Percentiles rank a stretch among this genome's conserved stretches.
phyloP scores from a whole-genome alignment of 2,888 invertebrate genomes.

The Hermaeophaga mercurialis region DNA sequence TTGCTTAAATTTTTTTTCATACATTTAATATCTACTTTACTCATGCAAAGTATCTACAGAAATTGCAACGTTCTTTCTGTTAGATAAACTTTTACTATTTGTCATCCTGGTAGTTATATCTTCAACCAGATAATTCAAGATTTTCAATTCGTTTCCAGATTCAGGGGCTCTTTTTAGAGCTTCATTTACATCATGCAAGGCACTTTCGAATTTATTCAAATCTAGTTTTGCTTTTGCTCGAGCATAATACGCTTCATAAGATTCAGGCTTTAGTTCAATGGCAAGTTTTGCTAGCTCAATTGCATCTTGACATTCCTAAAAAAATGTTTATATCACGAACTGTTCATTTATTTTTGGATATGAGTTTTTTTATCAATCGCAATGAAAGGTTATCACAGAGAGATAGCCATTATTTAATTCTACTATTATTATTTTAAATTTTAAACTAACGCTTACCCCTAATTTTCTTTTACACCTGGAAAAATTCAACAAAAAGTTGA shows the following conservation, averaged over 20 bases:
- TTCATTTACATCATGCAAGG: slow-evolving; percentile 81
- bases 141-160: slow-evolving; percentile 70
- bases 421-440: neutral
- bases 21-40: neutral
- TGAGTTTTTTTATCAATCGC: too few relatives aligned
- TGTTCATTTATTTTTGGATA: too few relatives aligned
- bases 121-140: slow-evolving; percentile 75
- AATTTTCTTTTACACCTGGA: slow-evolving; percentile 93
- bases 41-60: slow-evolving; percentile 56
- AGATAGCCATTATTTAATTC: too few relatives aligned
- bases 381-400: too few relatives aligned
- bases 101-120: slow-evolving; percentile 68
- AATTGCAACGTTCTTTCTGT: slow-evolving; percentile 51
- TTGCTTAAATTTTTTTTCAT: too few relatives aligned
- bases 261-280: slow-evolving; percentile 80
- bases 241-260: slow-evolving; percentile 92
- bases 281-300: slow-evolving; percentile 88
- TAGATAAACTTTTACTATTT: slow-evolving; percentile 42
- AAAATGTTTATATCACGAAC: neutral
- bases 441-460: slow-evolving; percentile 71
- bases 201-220: slow-evolving; percentile 71
- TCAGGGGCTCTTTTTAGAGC: slow-evolving; percentile 77
- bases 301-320: slow-evolving; percentile 81
- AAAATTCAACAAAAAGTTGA: slow-evolving; percentile 87
- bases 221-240: slow-evolving; percentile 86